Evolutionary conservation across 2,888 invertebrate genomes (phyloP), one percentile per base, ranked within the genome.

Genomic region (Heteromurus nitidus): DNA sequence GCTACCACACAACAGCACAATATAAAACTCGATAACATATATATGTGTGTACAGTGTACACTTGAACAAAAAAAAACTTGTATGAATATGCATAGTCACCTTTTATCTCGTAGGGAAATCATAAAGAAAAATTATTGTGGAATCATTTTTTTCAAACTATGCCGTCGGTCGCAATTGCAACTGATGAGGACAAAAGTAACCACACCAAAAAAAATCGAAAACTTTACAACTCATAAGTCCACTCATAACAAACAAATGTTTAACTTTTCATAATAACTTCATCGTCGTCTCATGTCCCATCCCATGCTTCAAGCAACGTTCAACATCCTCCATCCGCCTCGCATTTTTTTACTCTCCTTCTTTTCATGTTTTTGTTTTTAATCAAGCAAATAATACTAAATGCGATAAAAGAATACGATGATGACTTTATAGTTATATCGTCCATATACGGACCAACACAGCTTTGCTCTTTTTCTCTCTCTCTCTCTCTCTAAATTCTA

Each of bases 311-410:
- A n/a, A n/a, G n/a, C n/a, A n/a, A n/a, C n/a, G n/a, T n/a, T n/a
- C n/a, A n/a, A n/a, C n/a, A n/a, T n/a, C n/a, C n/a, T n/a, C n/a
- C n/a, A 36, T 13, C 36, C 7, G 36, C 36, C 13, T 36, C 36
- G 13, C 36, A 36, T 36, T 36, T 36, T 13, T 9, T 9, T 36
- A 9, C 13, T 36, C 13, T 36, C 13, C 36, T 36, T 36, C 36
- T 36, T 13, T 36, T 36, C 36, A 9, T 5, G 36, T 36, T 36
- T 67, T 65, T 65, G 65, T 53, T 69, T 69, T 55, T 55, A 69
- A 69, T 69, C 69, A 69, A 55, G 20, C 55, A 55, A 28, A 55
- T 69, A 31, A 36, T 64, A n/a, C n/a, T n/a, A n/a, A n/a, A n/a
- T n/a, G n/a, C n/a, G 24, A 64, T 64, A 18, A n/a, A n/a, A 24